Conservation (phyloP, 1,140 invertebrate species). For the Melitaea cinxia region DNA sequence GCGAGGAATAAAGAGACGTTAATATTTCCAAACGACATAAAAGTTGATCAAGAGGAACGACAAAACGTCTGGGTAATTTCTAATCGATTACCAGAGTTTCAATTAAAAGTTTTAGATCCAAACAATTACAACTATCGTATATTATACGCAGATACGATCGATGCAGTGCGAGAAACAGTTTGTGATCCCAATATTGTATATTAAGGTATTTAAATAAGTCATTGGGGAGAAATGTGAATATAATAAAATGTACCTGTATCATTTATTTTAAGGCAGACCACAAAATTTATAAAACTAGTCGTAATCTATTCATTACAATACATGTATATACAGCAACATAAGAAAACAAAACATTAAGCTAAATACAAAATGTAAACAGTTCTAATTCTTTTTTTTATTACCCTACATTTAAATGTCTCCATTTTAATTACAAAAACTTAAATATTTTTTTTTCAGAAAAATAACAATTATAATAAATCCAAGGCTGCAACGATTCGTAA, state of each 20-base stretch:
- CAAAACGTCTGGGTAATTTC: slow-evolving; percentile 89
- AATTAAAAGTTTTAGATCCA: slow-evolving; percentile 83
- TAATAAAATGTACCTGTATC: not conserved
- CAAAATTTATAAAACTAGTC: slow-evolving; percentile 25
- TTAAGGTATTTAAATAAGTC: not conserved
- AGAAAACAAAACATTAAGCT: not conserved
- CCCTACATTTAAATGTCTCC: no score
- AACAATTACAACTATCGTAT: slow-evolving; percentile 88
- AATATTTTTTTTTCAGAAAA: no score
- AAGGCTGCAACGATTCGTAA: no score
- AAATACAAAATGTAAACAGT: not conserved
- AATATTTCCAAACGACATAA: slow-evolving; percentile 90
- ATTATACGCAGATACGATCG: slow-evolving; percentile 83
- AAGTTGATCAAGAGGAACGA: slow-evolving; percentile 85
- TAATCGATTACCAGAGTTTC: slow-evolving; percentile 87
- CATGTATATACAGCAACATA: not conserved
- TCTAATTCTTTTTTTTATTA: no score
- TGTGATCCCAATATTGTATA: slow-evolving; percentile 83
- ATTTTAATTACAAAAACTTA: no score
- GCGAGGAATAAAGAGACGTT: slow-evolving; percentile 83
- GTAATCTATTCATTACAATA: slow-evolving; percentile 29
- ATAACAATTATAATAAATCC: no score
- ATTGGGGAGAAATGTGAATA: not conserved
- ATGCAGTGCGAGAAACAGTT: slow-evolving; percentile 84
- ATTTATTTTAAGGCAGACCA: not conserved